A percentile compares a stretch with the other conserved stretches of the same genome.
Conservation (phyloP, 2,888 invertebrate genomes). For the Brachyptera putata region DNA sequence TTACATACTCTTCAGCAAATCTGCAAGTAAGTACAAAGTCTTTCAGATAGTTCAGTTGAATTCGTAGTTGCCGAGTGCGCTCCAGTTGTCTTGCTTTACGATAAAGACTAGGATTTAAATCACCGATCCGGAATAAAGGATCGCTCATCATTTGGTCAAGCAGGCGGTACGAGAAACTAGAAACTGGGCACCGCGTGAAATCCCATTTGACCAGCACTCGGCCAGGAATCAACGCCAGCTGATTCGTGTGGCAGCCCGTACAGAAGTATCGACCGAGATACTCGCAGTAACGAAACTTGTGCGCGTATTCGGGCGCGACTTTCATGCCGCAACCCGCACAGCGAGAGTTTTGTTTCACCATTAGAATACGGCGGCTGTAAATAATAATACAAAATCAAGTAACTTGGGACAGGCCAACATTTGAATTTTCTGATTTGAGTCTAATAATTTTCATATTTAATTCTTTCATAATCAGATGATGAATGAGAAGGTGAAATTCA, state of each 20-base stretch:
- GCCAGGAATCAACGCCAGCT: conserved; percentile 66
- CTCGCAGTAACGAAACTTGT: conserved; percentile 73
- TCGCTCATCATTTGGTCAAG: conserved; percentile 71
- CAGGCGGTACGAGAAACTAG: conserved; percentile 72
- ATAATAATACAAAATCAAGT: conserved; percentile 32
- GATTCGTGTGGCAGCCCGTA: conserved; percentile 78
- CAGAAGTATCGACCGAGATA: conserved; percentile 83
- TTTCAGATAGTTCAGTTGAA: conserved; percentile 64
- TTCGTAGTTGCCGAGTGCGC: conserved; percentile 56
- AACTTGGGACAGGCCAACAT: too few relatives aligned
- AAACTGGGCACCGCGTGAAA: conserved; percentile 69
- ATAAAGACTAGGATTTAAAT: conserved; percentile 64
- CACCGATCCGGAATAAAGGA: conserved; percentile 70
- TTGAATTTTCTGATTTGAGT: too few relatives aligned
- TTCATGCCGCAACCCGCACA: conserved; percentile 84
- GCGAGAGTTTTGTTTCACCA: conserved; percentile 69
- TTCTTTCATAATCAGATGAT: too few relatives aligned
- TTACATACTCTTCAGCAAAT: conserved; percentile 57
- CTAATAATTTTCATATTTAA: too few relatives aligned
- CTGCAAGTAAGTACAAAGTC: conserved; percentile 68
- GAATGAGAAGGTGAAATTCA: too few relatives aligned
- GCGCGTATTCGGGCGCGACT: conserved; percentile 66
- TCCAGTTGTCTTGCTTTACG: conserved; percentile 58
- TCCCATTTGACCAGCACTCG: conserved; percentile 62
- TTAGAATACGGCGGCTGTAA: conserved; percentile 56